Evolutionary conservation across 2,888 invertebrate genomes (phyloP).

Genomic region (Himalopsyche japonica): DNA sequence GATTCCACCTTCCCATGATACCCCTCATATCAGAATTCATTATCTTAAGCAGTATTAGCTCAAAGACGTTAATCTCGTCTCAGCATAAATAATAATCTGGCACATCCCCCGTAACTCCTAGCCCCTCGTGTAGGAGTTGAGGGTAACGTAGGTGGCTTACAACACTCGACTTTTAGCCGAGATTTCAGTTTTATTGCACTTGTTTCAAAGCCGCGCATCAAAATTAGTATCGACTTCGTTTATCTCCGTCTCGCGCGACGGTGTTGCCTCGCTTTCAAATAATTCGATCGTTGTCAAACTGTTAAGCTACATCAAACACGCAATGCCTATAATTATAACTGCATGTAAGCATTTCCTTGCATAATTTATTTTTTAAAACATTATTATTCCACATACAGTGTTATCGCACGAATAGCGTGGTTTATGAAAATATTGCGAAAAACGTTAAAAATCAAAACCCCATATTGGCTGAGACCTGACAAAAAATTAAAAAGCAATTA

Average conservation of each 20-base stretch:
- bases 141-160: not conserved
- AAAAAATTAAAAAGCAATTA: no score
- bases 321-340: not conserved
- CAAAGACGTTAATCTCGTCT: not conserved
- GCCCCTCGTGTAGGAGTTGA: not conserved
- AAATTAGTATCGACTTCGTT: not conserved
- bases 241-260: not conserved
- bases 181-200: not conserved
- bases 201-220: not conserved
- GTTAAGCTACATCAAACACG: not conserved
- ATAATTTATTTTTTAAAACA: no score
- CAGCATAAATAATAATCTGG: not conserved
- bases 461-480: no score
- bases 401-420: no score
- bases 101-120: not conserved
- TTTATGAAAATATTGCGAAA: no score
- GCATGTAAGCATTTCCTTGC: no score
- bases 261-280: not conserved
- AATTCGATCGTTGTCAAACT: not conserved
- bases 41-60: not conserved
- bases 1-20: not conserved
- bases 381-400: no score
- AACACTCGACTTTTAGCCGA: not conserved
- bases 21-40: not conserved
- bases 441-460: no score